phyloP scores from a whole-genome alignment of 2,113 vertebrate species.

The Alethe castanea region DNA sequence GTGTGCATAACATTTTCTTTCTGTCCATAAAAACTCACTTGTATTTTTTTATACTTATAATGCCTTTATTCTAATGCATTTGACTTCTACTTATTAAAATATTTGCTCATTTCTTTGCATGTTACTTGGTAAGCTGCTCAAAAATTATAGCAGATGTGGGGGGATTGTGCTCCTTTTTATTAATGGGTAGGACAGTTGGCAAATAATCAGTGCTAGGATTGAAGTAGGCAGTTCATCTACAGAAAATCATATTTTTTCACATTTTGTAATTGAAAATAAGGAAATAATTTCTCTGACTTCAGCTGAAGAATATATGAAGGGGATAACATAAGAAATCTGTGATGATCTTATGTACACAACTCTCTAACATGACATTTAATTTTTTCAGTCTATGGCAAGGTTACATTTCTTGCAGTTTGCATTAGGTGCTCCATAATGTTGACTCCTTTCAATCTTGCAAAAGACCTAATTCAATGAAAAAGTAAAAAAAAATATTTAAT shows the following conservation, averaged over 20 bases:
- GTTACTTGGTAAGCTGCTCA: background rate
- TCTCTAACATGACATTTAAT: background rate
- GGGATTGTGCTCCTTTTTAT: background rate
- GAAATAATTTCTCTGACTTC: background rate
- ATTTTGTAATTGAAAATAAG: background rate
- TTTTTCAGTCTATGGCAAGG: background rate
- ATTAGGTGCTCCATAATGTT: background rate
- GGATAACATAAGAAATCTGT: background rate
- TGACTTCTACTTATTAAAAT: background rate
- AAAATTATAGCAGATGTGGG: background rate
- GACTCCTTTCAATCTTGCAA: background rate
- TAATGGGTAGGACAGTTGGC: background rate
- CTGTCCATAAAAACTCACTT: background rate
- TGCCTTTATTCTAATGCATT: background rate
- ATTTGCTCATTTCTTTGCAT: background rate
- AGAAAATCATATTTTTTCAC: background rate
- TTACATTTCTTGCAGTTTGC: background rate
- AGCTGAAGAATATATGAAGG: background rate
- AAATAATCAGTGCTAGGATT: background rate
- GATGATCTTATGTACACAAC: background rate
- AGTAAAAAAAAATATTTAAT: background rate
- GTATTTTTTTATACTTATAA: background rate
- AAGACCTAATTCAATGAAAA: background rate
- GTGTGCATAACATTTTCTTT: background rate
- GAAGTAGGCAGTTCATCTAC: background rate